A percentile compares a stretch with the other conserved stretches of the same genome.
These are phyloP conservation scores for Poeciliopsis paucimaculata DNA, from an alignment of 2,797 vertebrate genomes.

Conservation along the genomic window DNA sequence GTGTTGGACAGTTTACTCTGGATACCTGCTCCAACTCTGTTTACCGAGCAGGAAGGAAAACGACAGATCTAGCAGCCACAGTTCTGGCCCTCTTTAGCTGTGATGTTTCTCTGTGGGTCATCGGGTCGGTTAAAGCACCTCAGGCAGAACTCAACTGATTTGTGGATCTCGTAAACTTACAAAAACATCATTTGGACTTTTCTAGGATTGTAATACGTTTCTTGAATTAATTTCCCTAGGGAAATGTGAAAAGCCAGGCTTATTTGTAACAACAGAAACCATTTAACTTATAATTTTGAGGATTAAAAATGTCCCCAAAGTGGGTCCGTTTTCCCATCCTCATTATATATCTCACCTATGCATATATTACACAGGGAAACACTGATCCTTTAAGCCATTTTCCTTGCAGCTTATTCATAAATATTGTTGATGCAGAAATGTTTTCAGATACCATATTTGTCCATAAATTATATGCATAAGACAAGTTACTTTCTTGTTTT, in stretches of 20 bases:
- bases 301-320: neutral
- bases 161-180: neutral
- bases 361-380: neutral
- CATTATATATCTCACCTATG: neutral
- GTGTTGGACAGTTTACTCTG: conserved; percentile 39
- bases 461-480: too few relatives aligned
- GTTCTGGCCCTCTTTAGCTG: conserved; percentile 23
- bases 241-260: neutral
- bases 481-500: too few relatives aligned
- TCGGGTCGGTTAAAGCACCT: conserved; percentile 31
- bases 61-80: conserved; percentile 3
- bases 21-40: conserved; percentile 25
- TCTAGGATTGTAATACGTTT: neutral
- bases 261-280: neutral
- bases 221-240: neutral
- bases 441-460: too few relatives aligned
- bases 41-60: conserved; percentile 11
- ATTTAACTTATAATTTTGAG: neutral
- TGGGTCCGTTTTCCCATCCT: neutral
- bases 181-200: neutral
- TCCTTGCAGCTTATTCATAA: neutral
- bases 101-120: conserved; percentile 25
- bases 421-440: too few relatives aligned
- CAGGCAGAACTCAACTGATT: conserved; percentile 1
- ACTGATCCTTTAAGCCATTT: neutral